Base-by-base conservation (phyloP, 2,113 vertebrate species). In the Raphicerus campestris region DNA sequence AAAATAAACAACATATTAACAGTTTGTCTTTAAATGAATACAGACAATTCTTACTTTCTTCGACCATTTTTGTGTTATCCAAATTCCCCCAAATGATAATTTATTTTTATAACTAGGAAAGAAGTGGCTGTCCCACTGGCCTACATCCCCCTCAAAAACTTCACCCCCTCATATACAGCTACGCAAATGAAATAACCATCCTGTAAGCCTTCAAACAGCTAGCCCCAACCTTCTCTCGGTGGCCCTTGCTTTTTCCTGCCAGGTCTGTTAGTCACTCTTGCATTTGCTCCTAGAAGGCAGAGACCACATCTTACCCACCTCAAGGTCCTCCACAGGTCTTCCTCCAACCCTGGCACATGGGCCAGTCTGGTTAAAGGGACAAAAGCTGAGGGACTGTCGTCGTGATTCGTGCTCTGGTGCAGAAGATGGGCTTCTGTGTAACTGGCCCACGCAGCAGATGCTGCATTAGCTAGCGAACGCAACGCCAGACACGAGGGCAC, bases 11-110 rank as follows among this genome's bases (percentile, higher is more conserved):
- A 70, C 55, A 93, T 77, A 60, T 26, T 87, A 88, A 95, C 51
- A 96, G 42, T 92, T 82, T 91, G 22, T 96, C 39, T 89, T 92
- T 86, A 73, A 73, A 73, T 42, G 39, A 88, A 90, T 16, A 35
- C 2, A 85, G 19, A 93, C 47, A 10, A 80, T 73, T 61, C 95
- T 94, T 75, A 83, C 14, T 56, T 87, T 81, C 58, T 95, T 87
- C 19, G 32, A 56, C 66, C 7, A 75, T 84, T 82, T 91, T 51
- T 73, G 5, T 96, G 17, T 73, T n/a, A n/a, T n/a, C 30, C 60
- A 82, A 88, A 91, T 88, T 85, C 55, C 42, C 42, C 75, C 51
- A 56, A n/a, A n/a, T n/a, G n/a, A 70, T 58, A 35, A 73, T 86
- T 94, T 89, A 66, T 56, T 55, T 95, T 78, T 47, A 26, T 30